Percentiles rank a stretch among this genome's conserved stretches.
Evolutionary conservation across 2,888 invertebrate genomes (phyloP).

Genomic region (Sminthurides aquaticus): DNA sequence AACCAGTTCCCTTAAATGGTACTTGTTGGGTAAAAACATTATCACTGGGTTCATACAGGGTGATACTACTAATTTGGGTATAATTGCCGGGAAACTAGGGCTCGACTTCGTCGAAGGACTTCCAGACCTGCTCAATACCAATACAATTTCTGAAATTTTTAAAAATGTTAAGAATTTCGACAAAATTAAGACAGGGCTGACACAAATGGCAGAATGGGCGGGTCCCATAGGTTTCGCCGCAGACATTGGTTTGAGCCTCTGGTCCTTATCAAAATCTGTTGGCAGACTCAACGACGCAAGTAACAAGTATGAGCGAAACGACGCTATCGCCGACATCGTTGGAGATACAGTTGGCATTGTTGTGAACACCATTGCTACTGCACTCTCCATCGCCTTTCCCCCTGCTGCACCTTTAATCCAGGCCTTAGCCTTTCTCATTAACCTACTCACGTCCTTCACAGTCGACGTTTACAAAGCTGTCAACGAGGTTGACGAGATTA

Average conservation of each 20-base stretch:
- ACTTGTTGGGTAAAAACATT: slow-evolving; percentile 18
- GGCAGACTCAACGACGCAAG: background rate
- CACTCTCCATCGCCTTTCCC: slow-evolving; percentile 20
- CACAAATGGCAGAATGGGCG: no score
- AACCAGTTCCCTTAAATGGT: no score
- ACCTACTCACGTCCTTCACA: slow-evolving; percentile 4
- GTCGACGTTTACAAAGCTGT: slow-evolving; percentile 12
- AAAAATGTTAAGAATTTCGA: slow-evolving; percentile 5
- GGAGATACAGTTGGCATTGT: slow-evolving; percentile 22
- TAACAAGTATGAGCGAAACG: slow-evolving; percentile 24
- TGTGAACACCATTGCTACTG: slow-evolving; percentile 8
- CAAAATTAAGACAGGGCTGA: no score
- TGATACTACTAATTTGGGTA: slow-evolving; percentile 22
- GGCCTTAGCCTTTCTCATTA: slow-evolving; percentile 16
- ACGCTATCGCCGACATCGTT: slow-evolving; percentile 33
- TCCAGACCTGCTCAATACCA: background rate
- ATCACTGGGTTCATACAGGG: slow-evolving; percentile 15
- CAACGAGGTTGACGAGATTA: slow-evolving; percentile 20
- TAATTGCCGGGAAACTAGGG: slow-evolving; percentile 21
- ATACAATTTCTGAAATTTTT: background rate
- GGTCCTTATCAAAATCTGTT: background rate
- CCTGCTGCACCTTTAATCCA: slow-evolving; percentile 20
- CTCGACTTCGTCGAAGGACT: slow-evolving; percentile 14
- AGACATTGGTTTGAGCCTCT: slow-evolving; percentile 16
- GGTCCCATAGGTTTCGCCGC: slow-evolving; percentile 15